These are phyloP conservation scores for Noctilio leporinus DNA, from an alignment of 2,113 vertebrate species.

Conservation along the genomic window DNA sequence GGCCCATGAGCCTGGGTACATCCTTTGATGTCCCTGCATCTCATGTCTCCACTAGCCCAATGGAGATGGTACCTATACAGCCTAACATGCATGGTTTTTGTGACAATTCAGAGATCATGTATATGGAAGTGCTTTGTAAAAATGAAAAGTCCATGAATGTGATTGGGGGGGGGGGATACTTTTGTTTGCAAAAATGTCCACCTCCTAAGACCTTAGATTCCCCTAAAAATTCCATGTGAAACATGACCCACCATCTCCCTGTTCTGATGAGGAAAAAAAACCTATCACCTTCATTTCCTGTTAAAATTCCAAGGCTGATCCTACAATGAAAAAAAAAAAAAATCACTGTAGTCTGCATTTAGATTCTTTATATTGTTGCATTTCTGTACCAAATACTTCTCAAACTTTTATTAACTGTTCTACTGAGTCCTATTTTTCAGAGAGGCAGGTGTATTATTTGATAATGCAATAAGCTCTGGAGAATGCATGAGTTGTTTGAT, in stretches of 20 bases:
- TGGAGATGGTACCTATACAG: background rate
- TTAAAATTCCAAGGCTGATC: constrained; percentile 50
- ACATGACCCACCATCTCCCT: background rate
- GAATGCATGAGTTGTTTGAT: constrained; percentile 79
- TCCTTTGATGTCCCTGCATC: background rate
- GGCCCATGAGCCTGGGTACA: rapidly evolving
- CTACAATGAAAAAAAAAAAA: constrained; percentile 58
- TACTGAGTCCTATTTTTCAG: constrained; percentile 83
- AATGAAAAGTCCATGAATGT: background rate
- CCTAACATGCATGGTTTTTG: background rate
- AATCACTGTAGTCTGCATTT: constrained; percentile 67
- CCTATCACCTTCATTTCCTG: constrained; percentile 36
- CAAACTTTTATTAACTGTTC: constrained; percentile 80
- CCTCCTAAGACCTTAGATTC: background rate
- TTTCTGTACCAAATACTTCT: constrained; percentile 77
- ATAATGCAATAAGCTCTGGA: constrained; percentile 80
- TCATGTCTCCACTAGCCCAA: background rate
- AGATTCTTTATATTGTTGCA: constrained; percentile 64
- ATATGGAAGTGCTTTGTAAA: background rate
- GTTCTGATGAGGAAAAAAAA: background rate
- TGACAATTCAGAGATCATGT: background rate
- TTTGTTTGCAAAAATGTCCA: background rate
- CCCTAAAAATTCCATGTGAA: background rate
- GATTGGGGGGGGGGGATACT: background rate
- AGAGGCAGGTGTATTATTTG: constrained; percentile 80